Percentiles rank a stretch among this genome's conserved stretches.
These are phyloP conservation scores for Hybos culiciformis DNA, from an alignment of 2,888 invertebrate genomes.

Conservation along the genomic window DNA sequence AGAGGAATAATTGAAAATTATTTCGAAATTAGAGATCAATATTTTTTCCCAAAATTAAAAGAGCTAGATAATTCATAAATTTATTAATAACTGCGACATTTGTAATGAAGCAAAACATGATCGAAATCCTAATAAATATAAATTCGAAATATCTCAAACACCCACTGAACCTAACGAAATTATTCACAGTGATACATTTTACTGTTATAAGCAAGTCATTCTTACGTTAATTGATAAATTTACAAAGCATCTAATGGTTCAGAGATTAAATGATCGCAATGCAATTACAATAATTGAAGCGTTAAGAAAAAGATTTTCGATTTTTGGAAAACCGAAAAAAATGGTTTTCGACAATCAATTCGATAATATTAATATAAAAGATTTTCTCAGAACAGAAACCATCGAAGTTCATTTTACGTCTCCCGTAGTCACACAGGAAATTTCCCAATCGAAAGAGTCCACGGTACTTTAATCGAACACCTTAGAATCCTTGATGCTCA, in stretches of 20 bases:
- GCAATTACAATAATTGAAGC: not conserved
- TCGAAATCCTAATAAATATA: not conserved
- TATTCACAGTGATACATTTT: not conserved
- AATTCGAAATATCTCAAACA: not conserved
- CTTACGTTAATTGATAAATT: not conserved
- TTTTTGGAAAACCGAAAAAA: slow-evolving; percentile 9
- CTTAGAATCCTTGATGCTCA: slow-evolving; percentile 4
- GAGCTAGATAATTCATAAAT: not conserved
- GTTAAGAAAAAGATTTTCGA: not conserved
- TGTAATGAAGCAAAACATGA: no score
- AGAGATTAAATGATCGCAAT: not conserved
- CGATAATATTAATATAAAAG: slow-evolving; percentile 1
- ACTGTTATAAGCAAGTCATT: not conserved
- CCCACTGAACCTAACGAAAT: not conserved
- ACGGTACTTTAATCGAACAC: slow-evolving; percentile 9
- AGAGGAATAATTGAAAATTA: not conserved
- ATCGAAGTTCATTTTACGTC: slow-evolving; percentile 5
- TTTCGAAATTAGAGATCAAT: not conserved
- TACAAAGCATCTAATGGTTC: not conserved
- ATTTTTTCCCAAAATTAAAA: not conserved
- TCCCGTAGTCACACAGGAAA: not conserved
- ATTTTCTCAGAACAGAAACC: slow-evolving; percentile 7
- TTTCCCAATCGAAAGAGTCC: slow-evolving; percentile 7
- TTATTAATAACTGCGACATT: not conserved
- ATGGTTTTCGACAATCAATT: slow-evolving; percentile 6